These are phyloP conservation scores for Leuctra nigra DNA, from an alignment of 2,888 invertebrate genomes.

Conservation along the genomic window DNA sequence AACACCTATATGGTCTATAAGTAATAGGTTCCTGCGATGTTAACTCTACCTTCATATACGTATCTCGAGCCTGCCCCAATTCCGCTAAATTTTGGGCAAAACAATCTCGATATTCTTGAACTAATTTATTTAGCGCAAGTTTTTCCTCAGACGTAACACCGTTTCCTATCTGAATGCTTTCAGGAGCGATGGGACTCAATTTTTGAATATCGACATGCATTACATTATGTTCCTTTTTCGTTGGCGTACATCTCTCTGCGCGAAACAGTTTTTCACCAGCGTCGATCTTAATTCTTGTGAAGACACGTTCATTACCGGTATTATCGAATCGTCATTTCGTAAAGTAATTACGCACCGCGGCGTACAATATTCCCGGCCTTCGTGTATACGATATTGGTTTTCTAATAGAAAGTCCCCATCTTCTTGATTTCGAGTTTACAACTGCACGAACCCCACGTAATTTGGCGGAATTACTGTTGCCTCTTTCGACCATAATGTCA, in stretches of 20 bases:
- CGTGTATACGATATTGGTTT: not conserved
- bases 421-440: not conserved
- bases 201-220: not conserved
- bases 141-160: not conserved
- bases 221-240: not conserved
- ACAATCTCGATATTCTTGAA: not conserved
- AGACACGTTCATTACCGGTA: not conserved
- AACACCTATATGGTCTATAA: constrained; percentile 33
- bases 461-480: not conserved
- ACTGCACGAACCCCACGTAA: not conserved
- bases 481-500: not conserved
- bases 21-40: constrained; percentile 29
- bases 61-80: not conserved
- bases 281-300: not conserved
- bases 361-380: not conserved
- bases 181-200: not conserved
- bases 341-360: not conserved
- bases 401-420: not conserved
- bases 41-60: constrained; percentile 32
- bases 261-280: not conserved
- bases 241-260: not conserved
- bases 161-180: not conserved
- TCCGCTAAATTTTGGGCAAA: not conserved
- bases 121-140: not conserved
- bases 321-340: too few relatives aligned